A percentile compares a stretch with the other conserved stretches of the same genome.
Evolutionary conservation across 2,113 vertebrate species (phyloP).

Genomic region (Channa maculata): DNA sequence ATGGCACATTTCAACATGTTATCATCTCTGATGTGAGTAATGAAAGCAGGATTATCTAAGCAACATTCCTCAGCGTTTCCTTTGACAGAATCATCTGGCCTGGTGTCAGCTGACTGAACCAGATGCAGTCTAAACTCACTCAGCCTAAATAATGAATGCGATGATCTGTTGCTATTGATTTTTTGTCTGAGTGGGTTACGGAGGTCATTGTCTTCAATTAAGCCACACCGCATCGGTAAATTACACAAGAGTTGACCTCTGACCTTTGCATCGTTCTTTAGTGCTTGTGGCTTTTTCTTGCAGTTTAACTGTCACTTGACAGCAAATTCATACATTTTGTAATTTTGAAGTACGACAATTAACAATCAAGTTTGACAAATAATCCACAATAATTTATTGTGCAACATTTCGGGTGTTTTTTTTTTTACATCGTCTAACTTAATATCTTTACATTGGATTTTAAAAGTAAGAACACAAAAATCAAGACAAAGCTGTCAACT

Average conservation of each 20-base stretch:
- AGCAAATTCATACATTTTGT: background rate
- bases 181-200: constrained; percentile 36
- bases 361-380: constrained; percentile 30
- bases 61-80: background rate
- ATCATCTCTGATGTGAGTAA: background rate
- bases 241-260: constrained; percentile 55
- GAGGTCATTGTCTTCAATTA: constrained; percentile 67
- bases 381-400: constrained; percentile 61
- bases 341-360: background rate
- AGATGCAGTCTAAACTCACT: constrained; percentile 1
- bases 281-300: constrained; percentile 21
- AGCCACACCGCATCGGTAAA: constrained; percentile 39
- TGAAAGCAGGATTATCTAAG: background rate
- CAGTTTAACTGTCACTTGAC: constrained; percentile 12
- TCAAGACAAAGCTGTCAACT: no score
- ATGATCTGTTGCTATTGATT: constrained; percentile 70
- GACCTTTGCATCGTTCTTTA: constrained; percentile 22
- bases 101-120: constrained; percentile 14
- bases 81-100: background rate
- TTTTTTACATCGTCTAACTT: background rate
- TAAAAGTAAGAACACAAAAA: background rate
- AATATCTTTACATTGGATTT: constrained; percentile 18
- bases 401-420: background rate
- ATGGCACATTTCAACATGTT: background rate
- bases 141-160: constrained; percentile 27